Conservation (phyloP, 2,888 invertebrate species). For the Nomada hirtipes region DNA sequence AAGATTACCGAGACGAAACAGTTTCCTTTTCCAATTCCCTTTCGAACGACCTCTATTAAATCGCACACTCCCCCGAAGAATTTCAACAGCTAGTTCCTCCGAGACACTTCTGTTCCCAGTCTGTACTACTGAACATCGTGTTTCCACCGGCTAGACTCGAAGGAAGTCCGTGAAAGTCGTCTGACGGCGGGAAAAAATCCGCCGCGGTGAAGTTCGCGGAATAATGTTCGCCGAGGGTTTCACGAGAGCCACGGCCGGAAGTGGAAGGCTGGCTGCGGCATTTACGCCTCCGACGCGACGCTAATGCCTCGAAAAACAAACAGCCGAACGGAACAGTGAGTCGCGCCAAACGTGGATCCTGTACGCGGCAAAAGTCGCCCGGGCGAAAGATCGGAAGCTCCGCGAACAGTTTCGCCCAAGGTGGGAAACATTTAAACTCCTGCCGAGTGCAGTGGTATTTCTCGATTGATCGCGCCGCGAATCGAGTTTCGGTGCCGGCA, state of each 20-base stretch:
- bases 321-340: neutral
- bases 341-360: neutral
- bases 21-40: neutral
- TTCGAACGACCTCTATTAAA: neutral
- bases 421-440: neutral
- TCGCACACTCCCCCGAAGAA: neutral
- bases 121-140: neutral
- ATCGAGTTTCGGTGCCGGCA: constrained; percentile 16
- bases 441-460: neutral
- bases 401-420: neutral
- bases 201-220: neutral
- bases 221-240: constrained; percentile 11
- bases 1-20: too few species aligned
- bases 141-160: neutral
- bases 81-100: neutral
- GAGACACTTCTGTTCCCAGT: neutral
- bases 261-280: neutral
- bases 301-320: constrained; percentile 26
- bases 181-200: constrained; percentile 21
- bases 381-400: neutral
- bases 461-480: neutral
- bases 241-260: constrained; percentile 7
- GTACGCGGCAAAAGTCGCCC: neutral
- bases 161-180: constrained; percentile 1
- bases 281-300: neutral